Percentiles rank a stretch among this genome's conserved stretches.
Evolutionary conservation across 92 coral and sea anemone genomes (phyloP).

Genomic region (Blastomussa wellsi): DNA sequence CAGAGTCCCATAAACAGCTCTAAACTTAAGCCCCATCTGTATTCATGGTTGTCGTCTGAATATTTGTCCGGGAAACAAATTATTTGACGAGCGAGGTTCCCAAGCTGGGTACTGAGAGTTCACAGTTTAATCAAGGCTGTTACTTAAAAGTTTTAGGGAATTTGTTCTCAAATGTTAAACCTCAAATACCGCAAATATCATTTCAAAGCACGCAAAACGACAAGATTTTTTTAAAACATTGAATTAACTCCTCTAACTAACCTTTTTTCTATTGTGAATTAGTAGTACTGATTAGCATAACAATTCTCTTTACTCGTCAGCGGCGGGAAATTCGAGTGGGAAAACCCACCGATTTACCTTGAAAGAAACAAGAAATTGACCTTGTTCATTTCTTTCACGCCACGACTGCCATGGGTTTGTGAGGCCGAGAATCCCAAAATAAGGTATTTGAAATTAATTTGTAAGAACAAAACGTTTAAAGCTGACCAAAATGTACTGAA

Average conservation of each 20-base stretch:
- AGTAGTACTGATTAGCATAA: not conserved
- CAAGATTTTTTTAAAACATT: not conserved
- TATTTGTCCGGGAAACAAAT: no score
- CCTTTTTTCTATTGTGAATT: not conserved
- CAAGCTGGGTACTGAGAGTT: conserved; percentile 10
- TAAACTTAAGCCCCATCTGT: no score
- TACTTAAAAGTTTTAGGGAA: not conserved
- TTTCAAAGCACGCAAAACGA: not conserved
- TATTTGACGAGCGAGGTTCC: conserved; percentile 24
- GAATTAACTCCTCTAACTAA: not conserved
- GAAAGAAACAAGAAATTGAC: not conserved
- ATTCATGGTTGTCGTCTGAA: no score
- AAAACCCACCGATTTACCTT: not conserved
- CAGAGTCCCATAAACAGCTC: no score
- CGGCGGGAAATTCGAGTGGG: conserved; percentile 43
- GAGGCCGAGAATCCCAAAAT: not conserved
- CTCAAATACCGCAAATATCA: not conserved
- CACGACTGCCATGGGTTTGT: not conserved
- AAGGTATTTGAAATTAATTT: not conserved
- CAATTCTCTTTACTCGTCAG: not conserved
- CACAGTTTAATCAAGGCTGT: not conserved
- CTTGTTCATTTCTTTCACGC: conserved; percentile 15
- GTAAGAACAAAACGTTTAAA: not conserved
- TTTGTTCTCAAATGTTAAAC: not conserved
- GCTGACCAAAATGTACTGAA: not conserved